A percentile compares a stretch with the other conserved stretches of the same genome.
These are phyloP conservation scores for Virgularia gustaviana DNA, from an alignment of 92 coral and sea anemone species.

Conservation along the genomic window DNA sequence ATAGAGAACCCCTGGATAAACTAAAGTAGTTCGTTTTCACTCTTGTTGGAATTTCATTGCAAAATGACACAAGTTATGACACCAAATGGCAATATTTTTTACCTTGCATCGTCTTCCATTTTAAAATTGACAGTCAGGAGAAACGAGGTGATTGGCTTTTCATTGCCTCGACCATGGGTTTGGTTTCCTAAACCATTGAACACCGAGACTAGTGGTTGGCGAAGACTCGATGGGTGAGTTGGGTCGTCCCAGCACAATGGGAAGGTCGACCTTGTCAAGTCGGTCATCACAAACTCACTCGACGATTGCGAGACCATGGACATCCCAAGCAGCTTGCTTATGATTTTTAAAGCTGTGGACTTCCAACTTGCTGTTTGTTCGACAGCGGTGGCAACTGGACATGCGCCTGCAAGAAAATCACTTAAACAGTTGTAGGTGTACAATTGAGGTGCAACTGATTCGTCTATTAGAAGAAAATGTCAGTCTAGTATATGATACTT, in stretches of 20 bases:
- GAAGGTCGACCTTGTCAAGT: not conserved
- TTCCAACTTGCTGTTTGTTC: not conserved
- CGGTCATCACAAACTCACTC: not conserved
- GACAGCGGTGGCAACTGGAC: not conserved
- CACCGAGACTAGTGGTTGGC: no score
- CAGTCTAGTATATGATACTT: no score
- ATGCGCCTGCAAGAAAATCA: not conserved
- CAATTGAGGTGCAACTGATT: no score
- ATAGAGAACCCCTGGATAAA: no score
- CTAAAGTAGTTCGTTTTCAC: no score
- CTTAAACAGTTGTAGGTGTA: not conserved
- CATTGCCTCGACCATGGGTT: no score
- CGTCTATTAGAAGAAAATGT: no score
- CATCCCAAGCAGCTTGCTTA: not conserved
- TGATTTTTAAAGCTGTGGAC: not conserved
- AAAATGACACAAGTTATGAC: no score
- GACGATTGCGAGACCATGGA: not conserved
- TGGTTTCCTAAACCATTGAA: not conserved
- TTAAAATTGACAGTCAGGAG: no score
- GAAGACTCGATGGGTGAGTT: not conserved
- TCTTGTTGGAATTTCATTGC: no score
- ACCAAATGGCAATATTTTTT: not conserved
- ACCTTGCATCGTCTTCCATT: not conserved
- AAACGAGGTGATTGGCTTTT: not conserved
- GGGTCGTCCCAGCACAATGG: not conserved